Base-by-base conservation (phyloP, 2,888 invertebrate species). In the Eupithecia dodoneata region DNA sequence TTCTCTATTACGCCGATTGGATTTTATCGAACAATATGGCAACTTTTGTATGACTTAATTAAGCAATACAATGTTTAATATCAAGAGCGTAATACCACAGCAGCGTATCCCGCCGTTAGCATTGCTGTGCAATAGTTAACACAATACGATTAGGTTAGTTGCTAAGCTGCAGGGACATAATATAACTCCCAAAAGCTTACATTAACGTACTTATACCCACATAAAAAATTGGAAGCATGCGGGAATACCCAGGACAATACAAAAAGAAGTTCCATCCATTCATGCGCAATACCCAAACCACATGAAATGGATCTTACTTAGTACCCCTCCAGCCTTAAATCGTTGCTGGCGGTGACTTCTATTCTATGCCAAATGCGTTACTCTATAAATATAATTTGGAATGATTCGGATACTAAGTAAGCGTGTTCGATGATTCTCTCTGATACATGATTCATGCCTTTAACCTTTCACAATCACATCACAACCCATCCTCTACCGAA, bases 61-160 rank as follows among this genome's bases (percentile, higher is more conserved):
- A 42, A 41, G 7, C 2, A 42, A 15, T 41, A 59, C 2, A 30
- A 18, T 45, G 72, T 78, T 75, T 79, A 73, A 63, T 69, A 74
- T 73, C 6, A 71, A 67, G 69, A 79, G 74, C 74, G 77, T 76
- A 77, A 79, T 80, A 82, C 77, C 81, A 82, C 76, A 81, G 86
- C 84, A 86, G 85, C 86, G 85, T 85, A 84, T 83, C 81, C 77
- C 81, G 77, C 81, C 83, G 84, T 82, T 83, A 83, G 82, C 82
- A 81, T 85, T 83, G 84, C 85, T 82, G 87, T 89, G 90, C 89
- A 86, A 84, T 83, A 80, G 86, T 89, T 88, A 88, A 84, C 85
- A 89, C 85, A 82, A 82, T 83, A 87, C 86, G 76, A 75, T 83
- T 81, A 78, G 76, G 89, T 92, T 92, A 92, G 91, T 91, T 85